phyloP scores from a whole-genome alignment of 1,140 invertebrate genomes.

The Trachymyrmex cornetzi region DNA sequence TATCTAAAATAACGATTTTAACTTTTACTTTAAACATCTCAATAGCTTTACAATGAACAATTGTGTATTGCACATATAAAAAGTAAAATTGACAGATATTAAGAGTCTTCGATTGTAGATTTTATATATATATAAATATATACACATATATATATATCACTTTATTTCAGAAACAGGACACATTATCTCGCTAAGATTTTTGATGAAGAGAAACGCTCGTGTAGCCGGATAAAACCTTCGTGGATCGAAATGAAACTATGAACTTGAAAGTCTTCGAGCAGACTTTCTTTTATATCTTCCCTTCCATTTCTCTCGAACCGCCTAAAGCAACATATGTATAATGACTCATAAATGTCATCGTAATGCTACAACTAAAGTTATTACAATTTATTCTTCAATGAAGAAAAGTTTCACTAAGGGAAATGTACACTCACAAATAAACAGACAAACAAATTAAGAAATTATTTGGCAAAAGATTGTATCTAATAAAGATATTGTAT shows the following conservation, averaged over 20 bases:
- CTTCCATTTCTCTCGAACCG: constrained; percentile 19
- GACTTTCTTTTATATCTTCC: constrained; percentile 74
- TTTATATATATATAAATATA: background rate
- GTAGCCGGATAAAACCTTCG: background rate
- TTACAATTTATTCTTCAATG: constrained; percentile 4
- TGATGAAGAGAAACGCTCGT: background rate
- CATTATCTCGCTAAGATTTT: background rate
- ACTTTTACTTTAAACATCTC: background rate
- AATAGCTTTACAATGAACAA: background rate
- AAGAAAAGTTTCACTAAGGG: constrained; percentile 3
- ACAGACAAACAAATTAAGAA: background rate
- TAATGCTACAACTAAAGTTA: constrained; percentile 8
- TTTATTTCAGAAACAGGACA: background rate
- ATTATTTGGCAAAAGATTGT: background rate
- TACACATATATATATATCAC: background rate
- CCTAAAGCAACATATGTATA: background rate
- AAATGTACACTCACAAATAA: background rate
- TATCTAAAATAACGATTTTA: constrained; percentile 25
- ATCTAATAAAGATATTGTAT: too few relatives aligned
- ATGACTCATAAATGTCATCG: constrained; percentile 3
- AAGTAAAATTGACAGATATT: background rate
- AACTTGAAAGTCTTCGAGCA: constrained; percentile 56
- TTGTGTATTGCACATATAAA: background rate
- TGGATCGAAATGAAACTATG: background rate
- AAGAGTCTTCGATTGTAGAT: background rate